Conservation (phyloP, 2,113 vertebrate species). For the Rafetus swinhoei region DNA sequence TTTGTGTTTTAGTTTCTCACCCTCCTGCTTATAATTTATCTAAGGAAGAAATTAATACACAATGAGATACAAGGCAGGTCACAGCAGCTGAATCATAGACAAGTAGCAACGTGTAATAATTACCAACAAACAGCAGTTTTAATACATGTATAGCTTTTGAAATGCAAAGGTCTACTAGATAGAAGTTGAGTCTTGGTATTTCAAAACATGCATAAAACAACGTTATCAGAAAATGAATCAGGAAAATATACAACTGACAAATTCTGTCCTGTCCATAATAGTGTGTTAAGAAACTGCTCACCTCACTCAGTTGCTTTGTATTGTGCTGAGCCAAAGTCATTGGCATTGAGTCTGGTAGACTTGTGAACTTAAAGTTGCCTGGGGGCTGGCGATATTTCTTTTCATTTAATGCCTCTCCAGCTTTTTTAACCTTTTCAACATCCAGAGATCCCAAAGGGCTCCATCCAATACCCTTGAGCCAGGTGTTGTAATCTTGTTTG, state of each 20-base stretch:
- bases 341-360: slow-evolving; percentile 78
- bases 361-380: slow-evolving; percentile 81
- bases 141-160: not conserved
- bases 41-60: slow-evolving; percentile 50
- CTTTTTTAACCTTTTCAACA: slow-evolving; percentile 81
- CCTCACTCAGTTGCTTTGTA: slow-evolving; percentile 82
- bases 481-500: slow-evolving; percentile 82
- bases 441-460: slow-evolving; percentile 81
- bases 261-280: not conserved
- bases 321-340: slow-evolving; percentile 82
- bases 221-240: not conserved
- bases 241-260: not conserved
- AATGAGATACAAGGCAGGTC: not conserved
- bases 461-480: slow-evolving; percentile 83
- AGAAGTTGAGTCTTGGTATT: not conserved
- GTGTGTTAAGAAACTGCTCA: slow-evolving; percentile 56
- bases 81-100: not conserved
- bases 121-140: not conserved
- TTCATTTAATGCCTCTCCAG: slow-evolving; percentile 79
- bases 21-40: slow-evolving; percentile 79
- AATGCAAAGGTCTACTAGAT: not conserved
- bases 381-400: slow-evolving; percentile 83
- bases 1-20: slow-evolving; percentile 82
- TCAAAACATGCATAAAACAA: not conserved
- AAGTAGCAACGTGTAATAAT: not conserved